These are phyloP conservation scores for Plagodis dolabraria DNA, from an alignment of 2,888 invertebrate species.

Conservation along the genomic window DNA sequence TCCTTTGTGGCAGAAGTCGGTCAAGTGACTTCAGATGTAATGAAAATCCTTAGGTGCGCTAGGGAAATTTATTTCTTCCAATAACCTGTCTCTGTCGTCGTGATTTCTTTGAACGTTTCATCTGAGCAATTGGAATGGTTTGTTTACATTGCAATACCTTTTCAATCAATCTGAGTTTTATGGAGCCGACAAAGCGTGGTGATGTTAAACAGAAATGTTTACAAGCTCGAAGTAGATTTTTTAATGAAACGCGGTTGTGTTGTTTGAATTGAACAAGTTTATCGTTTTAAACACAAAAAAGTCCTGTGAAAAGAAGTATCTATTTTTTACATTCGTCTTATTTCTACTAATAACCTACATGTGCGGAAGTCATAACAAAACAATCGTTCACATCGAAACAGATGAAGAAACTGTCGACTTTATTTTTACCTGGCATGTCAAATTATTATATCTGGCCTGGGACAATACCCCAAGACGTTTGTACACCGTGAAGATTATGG, in stretches of 20 bases:
- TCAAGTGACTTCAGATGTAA: slow-evolving; percentile 71
- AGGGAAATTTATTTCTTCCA: slow-evolving; percentile 63
- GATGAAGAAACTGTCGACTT: too few relatives aligned
- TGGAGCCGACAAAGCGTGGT: slow-evolving; percentile 30
- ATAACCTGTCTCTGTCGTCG: slow-evolving; percentile 44
- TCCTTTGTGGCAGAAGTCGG: slow-evolving; percentile 70
- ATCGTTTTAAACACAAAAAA: too few relatives aligned
- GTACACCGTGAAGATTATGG: too few relatives aligned
- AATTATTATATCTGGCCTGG: too few relatives aligned
- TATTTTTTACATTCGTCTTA: too few relatives aligned
- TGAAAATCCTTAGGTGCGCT: slow-evolving; percentile 68
- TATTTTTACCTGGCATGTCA: too few relatives aligned
- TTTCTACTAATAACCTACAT: too few relatives aligned
- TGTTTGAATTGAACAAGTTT: not conserved
- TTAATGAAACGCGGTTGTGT: slow-evolving; percentile 11
- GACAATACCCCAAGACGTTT: too few relatives aligned
- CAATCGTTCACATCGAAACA: too few relatives aligned
- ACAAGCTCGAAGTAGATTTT: slow-evolving; percentile 14
- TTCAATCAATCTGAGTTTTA: slow-evolving; percentile 35
- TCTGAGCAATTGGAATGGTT: slow-evolving; percentile 34
- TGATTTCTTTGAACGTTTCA: slow-evolving; percentile 44
- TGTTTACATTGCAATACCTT: slow-evolving; percentile 37
- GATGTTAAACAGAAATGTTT: slow-evolving; percentile 35
- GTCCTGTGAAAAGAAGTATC: too few relatives aligned
- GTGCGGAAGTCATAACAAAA: too few relatives aligned